Percentiles rank a stretch among this genome's conserved stretches.
Evolutionary conservation across 2,113 vertebrate species (phyloP).

Genomic region (Catharus bicknelli): DNA sequence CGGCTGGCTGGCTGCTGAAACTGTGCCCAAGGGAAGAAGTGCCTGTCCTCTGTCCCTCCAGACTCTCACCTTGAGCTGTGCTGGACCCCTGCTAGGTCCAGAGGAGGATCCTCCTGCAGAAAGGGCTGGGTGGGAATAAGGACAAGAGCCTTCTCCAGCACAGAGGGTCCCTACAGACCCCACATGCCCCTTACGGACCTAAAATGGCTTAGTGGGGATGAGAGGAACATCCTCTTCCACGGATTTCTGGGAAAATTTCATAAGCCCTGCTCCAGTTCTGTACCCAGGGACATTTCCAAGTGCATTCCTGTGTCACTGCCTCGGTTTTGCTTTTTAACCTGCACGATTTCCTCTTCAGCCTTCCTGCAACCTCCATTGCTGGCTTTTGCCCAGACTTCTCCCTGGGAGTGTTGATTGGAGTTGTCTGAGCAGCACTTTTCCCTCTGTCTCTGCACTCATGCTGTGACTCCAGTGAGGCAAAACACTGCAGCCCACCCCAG

Average conservation of each 20-base stretch:
- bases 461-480: not conserved
- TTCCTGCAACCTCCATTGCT: not conserved
- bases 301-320: not conserved
- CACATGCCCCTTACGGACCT: accelerated
- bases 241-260: not conserved
- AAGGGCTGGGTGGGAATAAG: not conserved
- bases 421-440: not conserved
- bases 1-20: accelerated
- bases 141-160: not conserved
- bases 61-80: not conserved
- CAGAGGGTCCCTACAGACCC: accelerated
- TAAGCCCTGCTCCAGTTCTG: not conserved
- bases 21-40: not conserved
- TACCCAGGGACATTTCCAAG: not conserved
- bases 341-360: not conserved
- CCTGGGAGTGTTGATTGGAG: not conserved
- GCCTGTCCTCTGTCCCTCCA: not conserved
- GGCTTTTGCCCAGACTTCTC: not conserved
- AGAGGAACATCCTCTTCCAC: not conserved
- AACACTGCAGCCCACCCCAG: not conserved
- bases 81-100: not conserved
- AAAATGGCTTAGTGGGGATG: not conserved
- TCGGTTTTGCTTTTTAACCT: not conserved
- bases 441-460: not conserved
- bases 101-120: accelerated